Conservation (phyloP, 2,113 vertebrate species). For the Eulemur rufifrons region DNA sequence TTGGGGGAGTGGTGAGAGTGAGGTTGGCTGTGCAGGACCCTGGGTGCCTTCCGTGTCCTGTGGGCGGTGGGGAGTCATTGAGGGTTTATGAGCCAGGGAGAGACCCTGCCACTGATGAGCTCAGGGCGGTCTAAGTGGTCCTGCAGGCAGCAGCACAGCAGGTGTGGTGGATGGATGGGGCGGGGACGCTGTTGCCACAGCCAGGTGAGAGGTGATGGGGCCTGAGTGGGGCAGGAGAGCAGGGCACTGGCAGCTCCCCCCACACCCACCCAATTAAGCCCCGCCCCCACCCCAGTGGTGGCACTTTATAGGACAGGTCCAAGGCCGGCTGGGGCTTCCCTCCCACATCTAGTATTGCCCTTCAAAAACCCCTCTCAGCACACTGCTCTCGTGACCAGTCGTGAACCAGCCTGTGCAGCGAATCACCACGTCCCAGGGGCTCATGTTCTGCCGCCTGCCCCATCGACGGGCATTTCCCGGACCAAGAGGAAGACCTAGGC, state of each 20-base stretch:
- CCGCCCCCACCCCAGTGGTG: fast-evolving
- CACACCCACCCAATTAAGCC: background rate
- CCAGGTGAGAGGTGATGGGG: background rate
- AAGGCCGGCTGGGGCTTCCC: background rate
- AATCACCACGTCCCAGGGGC: background rate
- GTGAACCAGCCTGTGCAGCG: background rate
- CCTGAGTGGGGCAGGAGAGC: background rate
- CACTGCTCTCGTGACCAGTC: background rate
- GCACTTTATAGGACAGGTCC: background rate
- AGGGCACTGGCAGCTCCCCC: background rate
- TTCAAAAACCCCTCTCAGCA: constrained; percentile 37
- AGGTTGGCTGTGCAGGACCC: background rate
- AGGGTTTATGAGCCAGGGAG: background rate
- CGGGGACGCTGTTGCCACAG: background rate
- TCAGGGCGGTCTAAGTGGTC: background rate
- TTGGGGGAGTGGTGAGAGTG: background rate
- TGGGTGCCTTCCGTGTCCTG: background rate
- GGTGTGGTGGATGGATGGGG: background rate
- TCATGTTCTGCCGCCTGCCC: background rate
- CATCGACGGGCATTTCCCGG: background rate
- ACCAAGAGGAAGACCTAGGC: background rate
- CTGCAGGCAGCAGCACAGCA: background rate
- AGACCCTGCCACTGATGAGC: background rate
- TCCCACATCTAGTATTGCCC: background rate
- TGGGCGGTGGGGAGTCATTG: background rate